Conservation (phyloP, 2,797 vertebrate species). For the Neopelma chrysocephalum region DNA sequence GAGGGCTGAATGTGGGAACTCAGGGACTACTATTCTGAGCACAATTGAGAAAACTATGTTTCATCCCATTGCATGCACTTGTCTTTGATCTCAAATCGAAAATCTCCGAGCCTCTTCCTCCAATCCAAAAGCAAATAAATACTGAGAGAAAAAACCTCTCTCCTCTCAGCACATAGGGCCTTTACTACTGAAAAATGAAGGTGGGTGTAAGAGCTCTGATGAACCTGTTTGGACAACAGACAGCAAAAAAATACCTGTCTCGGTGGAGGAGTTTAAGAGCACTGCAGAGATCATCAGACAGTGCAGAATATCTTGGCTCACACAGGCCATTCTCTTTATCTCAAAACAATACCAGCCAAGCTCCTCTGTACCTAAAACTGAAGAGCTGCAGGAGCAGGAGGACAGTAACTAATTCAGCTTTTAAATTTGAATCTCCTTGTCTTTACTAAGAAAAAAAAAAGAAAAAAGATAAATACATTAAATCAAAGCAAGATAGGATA, state of each 20-base stretch:
- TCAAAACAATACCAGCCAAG: slow-evolving; percentile 57
- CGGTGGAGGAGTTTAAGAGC: slow-evolving; percentile 52
- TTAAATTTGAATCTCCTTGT: slow-evolving; percentile 17
- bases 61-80: slow-evolving; percentile 52
- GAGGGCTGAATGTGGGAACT: slow-evolving; percentile 60
- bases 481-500: slow-evolving; percentile 24
- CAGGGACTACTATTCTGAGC: slow-evolving; percentile 59
- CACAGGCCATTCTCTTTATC: slow-evolving; percentile 54
- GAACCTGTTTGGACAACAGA: slow-evolving; percentile 55
- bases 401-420: slow-evolving; percentile 29
- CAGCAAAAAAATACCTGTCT: slow-evolving; percentile 67
- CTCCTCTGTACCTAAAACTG: slow-evolving; percentile 38
- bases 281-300: slow-evolving; percentile 59
- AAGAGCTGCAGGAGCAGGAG: slow-evolving; percentile 19
- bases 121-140: slow-evolving; percentile 72
- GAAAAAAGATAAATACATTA: neutral
- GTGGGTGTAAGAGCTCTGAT: slow-evolving; percentile 20
- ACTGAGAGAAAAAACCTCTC: slow-evolving; percentile 54
- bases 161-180: slow-evolving; percentile 22
- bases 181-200: slow-evolving; percentile 44
- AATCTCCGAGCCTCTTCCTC: slow-evolving; percentile 66
- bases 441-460: neutral
- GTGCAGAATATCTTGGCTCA: slow-evolving; percentile 61
- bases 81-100: slow-evolving; percentile 74
- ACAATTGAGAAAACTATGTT: slow-evolving; percentile 68